These are phyloP conservation scores for Lysandra bellargus DNA, from an alignment of 2,888 invertebrate genomes.

Conservation along the genomic window DNA sequence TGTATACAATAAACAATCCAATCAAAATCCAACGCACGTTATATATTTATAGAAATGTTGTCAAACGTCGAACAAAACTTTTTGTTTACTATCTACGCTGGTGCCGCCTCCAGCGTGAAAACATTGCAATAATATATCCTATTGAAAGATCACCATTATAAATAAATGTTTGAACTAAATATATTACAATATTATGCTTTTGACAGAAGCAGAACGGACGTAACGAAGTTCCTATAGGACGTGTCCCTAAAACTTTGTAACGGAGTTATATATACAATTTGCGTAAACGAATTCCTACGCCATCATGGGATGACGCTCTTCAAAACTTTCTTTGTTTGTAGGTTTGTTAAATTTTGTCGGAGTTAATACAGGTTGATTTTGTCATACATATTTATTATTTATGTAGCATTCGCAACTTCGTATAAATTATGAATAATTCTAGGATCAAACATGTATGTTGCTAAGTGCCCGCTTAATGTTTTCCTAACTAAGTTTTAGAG, in stretches of 20 bases:
- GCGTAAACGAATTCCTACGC: conserved; percentile 59
- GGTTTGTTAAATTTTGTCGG: neutral
- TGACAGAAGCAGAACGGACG: neutral
- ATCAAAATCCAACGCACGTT: too few species aligned
- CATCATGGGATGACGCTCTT: conserved; percentile 49
- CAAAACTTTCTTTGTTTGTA: conserved; percentile 23
- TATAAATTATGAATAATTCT: neutral
- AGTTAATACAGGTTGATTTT: conserved; percentile 14
- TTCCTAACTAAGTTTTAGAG: neutral
- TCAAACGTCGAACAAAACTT: too few species aligned
- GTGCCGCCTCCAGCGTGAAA: too few species aligned
- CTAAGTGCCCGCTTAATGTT: neutral
- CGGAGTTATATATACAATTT: conserved; percentile 39
- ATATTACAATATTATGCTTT: conserved; percentile 6
- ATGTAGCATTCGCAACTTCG: neutral
- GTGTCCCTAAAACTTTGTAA: conserved; percentile 23
- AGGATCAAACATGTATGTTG: neutral
- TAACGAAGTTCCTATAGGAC: conserved; percentile 6
- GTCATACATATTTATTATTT: conserved; percentile 14
- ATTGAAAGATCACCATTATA: neutral
- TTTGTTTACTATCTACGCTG: neutral
- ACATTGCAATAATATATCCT: too few species aligned
- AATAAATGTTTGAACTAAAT: neutral
- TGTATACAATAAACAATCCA: too few species aligned
- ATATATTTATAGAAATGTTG: too few species aligned